phyloP scores from a whole-genome alignment of 2,797 vertebrate genomes.

The Eurystomus glaucurus region DNA sequence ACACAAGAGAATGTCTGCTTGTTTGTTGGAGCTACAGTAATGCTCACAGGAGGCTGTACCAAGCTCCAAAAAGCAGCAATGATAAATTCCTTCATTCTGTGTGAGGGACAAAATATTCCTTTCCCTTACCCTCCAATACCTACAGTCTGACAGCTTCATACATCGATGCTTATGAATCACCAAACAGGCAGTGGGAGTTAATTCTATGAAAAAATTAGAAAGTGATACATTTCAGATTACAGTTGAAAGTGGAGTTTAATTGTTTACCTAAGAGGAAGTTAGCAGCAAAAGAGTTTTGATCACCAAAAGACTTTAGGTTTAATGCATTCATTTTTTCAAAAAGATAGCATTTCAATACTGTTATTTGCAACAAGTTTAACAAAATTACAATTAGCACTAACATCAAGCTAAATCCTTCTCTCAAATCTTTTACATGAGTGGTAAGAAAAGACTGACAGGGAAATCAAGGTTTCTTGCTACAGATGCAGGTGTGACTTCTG shows the following conservation, averaged over 20 bases:
- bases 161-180: constrained; percentile 13
- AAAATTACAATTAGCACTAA: background rate
- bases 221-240: background rate
- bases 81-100: background rate
- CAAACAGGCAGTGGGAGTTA: constrained; percentile 21
- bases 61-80: background rate
- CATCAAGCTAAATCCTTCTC: background rate
- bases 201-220: constrained; percentile 14
- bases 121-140: background rate
- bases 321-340: background rate
- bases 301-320: background rate
- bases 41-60: background rate
- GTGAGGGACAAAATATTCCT: background rate
- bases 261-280: constrained; percentile 45
- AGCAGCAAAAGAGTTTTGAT: constrained; percentile 7
- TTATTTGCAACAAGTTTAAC: background rate
- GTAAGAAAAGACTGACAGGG: background rate
- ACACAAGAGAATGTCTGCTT: constrained; percentile 12
- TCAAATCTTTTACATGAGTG: background rate
- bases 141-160: constrained; percentile 27
- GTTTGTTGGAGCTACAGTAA: background rate
- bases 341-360: background rate
- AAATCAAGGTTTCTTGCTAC: background rate
- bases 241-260: constrained; percentile 3
- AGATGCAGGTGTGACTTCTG: background rate